Conservation (phyloP, 2,888 invertebrate genomes). For the Pristionchus mayeri region DNA sequence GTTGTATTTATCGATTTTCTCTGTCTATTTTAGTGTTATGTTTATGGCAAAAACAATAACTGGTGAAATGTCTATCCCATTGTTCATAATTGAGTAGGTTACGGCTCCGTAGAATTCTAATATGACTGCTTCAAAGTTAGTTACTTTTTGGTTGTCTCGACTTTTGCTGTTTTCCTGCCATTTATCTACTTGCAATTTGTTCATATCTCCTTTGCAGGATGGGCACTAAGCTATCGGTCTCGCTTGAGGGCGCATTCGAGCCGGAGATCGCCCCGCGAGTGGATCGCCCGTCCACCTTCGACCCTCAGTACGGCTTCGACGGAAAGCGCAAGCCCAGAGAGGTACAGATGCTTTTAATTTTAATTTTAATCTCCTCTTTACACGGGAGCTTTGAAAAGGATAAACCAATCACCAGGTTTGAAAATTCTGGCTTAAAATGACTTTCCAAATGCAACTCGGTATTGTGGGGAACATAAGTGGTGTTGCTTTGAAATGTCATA, state of each 20-base stretch:
- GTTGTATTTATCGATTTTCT: background rate
- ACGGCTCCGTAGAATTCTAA: no score
- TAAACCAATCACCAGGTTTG: no score
- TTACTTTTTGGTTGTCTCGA: background rate
- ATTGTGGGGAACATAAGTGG: no score
- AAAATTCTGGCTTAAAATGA: no score
- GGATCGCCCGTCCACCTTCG: conserved; percentile 75
- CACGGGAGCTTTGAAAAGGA: no score
- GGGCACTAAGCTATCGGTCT: conserved; percentile 73
- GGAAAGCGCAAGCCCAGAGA: conserved; percentile 65
- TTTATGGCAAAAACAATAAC: background rate
- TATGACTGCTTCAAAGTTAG: background rate
- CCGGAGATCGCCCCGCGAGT: conserved; percentile 71
- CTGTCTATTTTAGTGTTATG: background rate
- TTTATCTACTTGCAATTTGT: background rate
- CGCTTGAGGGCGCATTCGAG: conserved; percentile 65
- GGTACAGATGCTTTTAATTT: no score
- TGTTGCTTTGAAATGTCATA: no score
- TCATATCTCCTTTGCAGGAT: conserved; percentile 54
- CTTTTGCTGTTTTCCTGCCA: background rate
- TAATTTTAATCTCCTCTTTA: no score
- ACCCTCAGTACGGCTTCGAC: conserved; percentile 73
- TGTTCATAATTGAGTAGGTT: no score
- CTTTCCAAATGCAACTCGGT: no score
- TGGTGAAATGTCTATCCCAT: no score